Base-by-base conservation (phyloP, 2,888 invertebrate genomes). In the Sinohyriopsis cumingii region DNA sequence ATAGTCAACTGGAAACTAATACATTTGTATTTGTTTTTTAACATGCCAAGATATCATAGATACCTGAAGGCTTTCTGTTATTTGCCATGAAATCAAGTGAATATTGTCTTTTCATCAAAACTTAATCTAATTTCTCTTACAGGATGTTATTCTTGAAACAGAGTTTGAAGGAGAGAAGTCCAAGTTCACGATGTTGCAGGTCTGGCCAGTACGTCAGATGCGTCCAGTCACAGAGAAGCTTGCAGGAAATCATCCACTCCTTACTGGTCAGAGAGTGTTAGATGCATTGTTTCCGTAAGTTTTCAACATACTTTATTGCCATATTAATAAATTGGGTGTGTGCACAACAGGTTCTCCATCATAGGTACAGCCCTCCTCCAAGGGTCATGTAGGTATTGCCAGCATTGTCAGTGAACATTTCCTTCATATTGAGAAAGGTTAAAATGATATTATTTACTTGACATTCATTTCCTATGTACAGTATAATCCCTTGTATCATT, bases 161-260 rank as follows among this genome's bases (percentile, higher is more conserved):
- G 99, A 99, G 91, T 99, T 99, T 92, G 98, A 99, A 91, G 98
- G 98, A 24, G 96, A 98, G 90, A 94, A 94, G 88, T 94, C 94
- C 73, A 94, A 96, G 90, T 97, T 94, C 92, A 94, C 94, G 76
- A 99, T 99, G 99, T 92, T 99, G 91, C 99, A 99, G 92, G 96
- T 99, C 78, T 99, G 99, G 99, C 99, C 99, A 12, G 99, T 99
- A 84, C 95, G 99, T 90, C 97, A 97, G 91, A 97, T 98, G 73
- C 93, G 99, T 80, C 99, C 99, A 57, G 94, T 95, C 73, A 95
- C 97, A 24, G 99, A 99, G 92, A 99, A 99, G 92, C 92, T 99
- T 83, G 98, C 98, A 71, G 98, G 99, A 87, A 99, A 99, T 92
- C 95, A 98, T 91, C 99, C 99, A 63, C 93, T 99, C 87, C 93